These are phyloP conservation scores for Helarctos malayanus DNA, from an alignment of 2,797 vertebrate species.

Conservation along the genomic window DNA sequence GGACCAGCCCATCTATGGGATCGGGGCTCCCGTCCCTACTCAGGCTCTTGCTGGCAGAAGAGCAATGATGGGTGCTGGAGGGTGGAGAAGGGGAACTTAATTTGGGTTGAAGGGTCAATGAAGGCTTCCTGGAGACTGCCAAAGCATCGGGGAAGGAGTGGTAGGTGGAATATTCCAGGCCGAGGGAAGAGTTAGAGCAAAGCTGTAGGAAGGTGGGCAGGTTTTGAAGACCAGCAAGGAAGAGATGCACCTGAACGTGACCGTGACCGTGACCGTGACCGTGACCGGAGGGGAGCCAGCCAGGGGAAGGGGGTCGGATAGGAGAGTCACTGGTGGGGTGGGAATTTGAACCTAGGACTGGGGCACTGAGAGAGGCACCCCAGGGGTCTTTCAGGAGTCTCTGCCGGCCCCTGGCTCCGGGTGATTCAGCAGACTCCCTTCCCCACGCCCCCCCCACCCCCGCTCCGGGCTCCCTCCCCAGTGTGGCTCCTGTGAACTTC, in stretches of 20 bases:
- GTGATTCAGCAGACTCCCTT: too few relatives aligned
- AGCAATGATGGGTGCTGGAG: rapidly evolving
- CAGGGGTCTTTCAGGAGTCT: background rate
- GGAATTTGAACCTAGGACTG: background rate
- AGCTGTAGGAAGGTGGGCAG: background rate
- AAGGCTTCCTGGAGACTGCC: background rate
- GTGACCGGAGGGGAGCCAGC: rapidly evolving
- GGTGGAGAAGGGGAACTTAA: background rate
- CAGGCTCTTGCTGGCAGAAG: background rate
- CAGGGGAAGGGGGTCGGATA: background rate
- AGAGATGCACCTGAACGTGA: background rate
- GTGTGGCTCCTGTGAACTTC: background rate
- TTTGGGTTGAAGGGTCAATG: background rate
- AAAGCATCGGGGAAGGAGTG: background rate
- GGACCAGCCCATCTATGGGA: background rate
- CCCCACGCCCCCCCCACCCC: too few relatives aligned
- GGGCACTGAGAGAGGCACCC: too few relatives aligned
- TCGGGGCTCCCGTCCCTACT: background rate
- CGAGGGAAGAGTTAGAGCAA: background rate
- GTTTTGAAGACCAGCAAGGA: background rate
- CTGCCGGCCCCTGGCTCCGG: background rate
- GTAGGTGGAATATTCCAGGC: background rate
- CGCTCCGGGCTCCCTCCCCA: background rate
- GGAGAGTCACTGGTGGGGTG: rapidly evolving
- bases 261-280: too few relatives aligned